Conservation (phyloP, 2,113 vertebrate genomes). For the Bufo bufo region DNA sequence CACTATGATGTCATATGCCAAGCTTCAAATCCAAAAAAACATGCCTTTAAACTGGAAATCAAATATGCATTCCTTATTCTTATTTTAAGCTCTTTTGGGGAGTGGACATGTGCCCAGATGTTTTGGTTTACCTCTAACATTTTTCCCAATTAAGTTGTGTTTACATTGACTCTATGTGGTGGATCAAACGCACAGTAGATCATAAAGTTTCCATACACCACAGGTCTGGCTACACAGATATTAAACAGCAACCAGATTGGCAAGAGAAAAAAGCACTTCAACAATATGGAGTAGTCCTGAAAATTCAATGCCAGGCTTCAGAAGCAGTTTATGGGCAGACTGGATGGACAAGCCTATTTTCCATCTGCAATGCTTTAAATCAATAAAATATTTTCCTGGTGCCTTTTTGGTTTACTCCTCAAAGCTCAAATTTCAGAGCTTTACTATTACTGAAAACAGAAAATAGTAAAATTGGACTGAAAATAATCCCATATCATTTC, state of each 20-base stretch:
- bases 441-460: background rate
- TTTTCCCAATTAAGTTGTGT: constrained; percentile 32
- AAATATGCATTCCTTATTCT: constrained; percentile 9
- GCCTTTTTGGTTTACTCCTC: background rate
- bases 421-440: background rate
- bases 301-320: background rate
- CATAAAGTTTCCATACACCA: constrained; percentile 47
- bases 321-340: constrained; percentile 14
- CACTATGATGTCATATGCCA: constrained; percentile 7
- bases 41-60: background rate
- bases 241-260: constrained; percentile 31
- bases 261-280: constrained; percentile 34
- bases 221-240: constrained; percentile 17
- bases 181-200: constrained; percentile 39
- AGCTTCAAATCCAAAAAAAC: background rate
- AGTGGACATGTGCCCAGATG: constrained; percentile 33
- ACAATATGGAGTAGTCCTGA: constrained; percentile 15
- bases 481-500: background rate
- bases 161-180: constrained; percentile 38
- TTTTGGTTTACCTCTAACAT: constrained; percentile 42
- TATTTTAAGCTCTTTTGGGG: background rate
- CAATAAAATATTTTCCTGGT: background rate
- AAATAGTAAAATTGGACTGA: background rate
- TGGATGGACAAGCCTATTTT: background rate
- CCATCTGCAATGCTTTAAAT: constrained; percentile 21